Evolutionary conservation across 2,797 vertebrate genomes (phyloP).

Genomic region (Ciconia nigra): DNA sequence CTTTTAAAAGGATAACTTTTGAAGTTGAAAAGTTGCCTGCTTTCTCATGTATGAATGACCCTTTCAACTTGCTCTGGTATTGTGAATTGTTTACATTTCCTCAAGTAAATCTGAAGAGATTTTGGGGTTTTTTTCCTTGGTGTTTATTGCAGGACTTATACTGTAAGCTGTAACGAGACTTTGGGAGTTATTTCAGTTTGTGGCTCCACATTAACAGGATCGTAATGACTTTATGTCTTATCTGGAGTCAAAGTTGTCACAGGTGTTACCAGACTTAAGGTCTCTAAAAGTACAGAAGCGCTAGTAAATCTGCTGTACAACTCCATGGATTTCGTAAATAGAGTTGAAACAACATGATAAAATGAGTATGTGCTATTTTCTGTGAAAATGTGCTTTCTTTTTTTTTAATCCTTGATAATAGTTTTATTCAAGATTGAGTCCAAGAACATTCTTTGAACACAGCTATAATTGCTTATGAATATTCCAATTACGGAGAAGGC

Average conservation of each 20-base stretch:
- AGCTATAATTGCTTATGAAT: constrained; percentile 47
- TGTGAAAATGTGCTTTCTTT: background rate
- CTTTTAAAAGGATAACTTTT: background rate
- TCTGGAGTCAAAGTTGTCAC: background rate
- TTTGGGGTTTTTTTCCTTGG: background rate
- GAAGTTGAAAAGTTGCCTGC: background rate
- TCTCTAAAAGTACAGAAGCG: background rate
- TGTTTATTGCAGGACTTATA: constrained; percentile 21
- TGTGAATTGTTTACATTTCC: constrained; percentile 26
- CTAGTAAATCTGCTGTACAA: background rate
- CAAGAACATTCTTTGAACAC: constrained; percentile 11
- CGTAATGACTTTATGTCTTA: background rate
- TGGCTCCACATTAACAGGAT: background rate
- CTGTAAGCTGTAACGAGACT: constrained; percentile 3
- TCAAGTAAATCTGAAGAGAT: constrained; percentile 22
- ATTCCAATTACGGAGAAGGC: constrained; percentile 10
- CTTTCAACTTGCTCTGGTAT: constrained; percentile 18
- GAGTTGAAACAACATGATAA: background rate
- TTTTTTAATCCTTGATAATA: background rate
- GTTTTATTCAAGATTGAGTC: constrained; percentile 5
- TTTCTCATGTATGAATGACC: background rate
- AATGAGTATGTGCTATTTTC: background rate
- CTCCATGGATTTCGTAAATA: background rate
- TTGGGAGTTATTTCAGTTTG: constrained; percentile 30
- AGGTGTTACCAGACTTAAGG: background rate